phyloP scores from a whole-genome alignment of 1,140 invertebrate genomes.

The Tetramorium alpestre region DNA sequence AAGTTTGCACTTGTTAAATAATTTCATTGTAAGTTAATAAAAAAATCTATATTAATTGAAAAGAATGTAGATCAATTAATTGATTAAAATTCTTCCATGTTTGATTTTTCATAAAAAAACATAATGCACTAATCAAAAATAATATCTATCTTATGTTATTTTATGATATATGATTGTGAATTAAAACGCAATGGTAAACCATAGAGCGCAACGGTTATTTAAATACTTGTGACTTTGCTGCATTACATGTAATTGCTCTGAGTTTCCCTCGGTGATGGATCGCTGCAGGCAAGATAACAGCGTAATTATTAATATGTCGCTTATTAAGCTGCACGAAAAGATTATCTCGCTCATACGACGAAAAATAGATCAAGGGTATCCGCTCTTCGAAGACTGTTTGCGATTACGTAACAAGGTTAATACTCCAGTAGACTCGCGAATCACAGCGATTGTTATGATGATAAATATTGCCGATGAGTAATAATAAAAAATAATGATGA shows the following conservation, averaged over 20 bases:
- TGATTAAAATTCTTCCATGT: neutral
- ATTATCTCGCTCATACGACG: slow-evolving; percentile 11
- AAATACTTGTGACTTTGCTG: neutral
- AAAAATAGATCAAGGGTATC: slow-evolving; percentile 68
- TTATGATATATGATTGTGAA: neutral
- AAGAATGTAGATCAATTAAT: neutral
- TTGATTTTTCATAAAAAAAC: neutral
- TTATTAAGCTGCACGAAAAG: slow-evolving; percentile 11
- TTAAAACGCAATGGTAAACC: neutral
- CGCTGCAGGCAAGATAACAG: neutral
- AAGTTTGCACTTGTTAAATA: neutral
- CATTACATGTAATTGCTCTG: slow-evolving; percentile 11
- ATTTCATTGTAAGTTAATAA: neutral
- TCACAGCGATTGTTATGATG: slow-evolving; percentile 22
- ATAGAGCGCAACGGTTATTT: neutral
- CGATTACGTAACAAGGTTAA: slow-evolving; percentile 50
- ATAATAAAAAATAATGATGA: slow-evolving; percentile 7
- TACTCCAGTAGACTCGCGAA: neutral
- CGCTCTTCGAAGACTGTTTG: neutral
- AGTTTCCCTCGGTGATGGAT: slow-evolving; percentile 5
- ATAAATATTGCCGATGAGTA: neutral
- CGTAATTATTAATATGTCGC: slow-evolving; percentile 1
- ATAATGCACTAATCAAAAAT: neutral
- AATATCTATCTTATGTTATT: neutral
- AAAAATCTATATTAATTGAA: neutral